These are phyloP conservation scores for Tricholaema leucomelas DNA, from an alignment of 2,113 vertebrate species.

Conservation along the genomic window DNA sequence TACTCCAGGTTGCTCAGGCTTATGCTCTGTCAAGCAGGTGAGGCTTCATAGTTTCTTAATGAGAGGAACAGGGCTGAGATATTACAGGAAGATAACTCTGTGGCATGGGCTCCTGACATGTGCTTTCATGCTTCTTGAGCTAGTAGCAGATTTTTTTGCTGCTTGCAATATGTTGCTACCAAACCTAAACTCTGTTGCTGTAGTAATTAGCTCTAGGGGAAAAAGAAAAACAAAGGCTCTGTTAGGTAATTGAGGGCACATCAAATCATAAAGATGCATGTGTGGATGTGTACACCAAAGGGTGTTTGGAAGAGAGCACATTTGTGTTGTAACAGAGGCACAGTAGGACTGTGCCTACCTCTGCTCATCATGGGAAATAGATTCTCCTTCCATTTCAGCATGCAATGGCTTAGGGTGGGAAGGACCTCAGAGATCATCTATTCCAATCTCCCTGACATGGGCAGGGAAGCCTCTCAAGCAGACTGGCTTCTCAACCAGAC, in stretches of 20 bases:
- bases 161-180: not conserved
- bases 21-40: not conserved
- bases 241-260: conserved; percentile 9
- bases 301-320: not conserved
- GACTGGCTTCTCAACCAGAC: no score
- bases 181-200: conserved; percentile 36
- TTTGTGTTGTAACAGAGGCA: not conserved
- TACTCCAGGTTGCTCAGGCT: not conserved
- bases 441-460: no score
- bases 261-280: not conserved
- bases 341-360: not conserved
- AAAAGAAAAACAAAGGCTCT: not conserved
- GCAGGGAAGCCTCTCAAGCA: no score
- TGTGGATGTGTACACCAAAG: not conserved
- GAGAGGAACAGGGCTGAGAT: not conserved
- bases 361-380: not conserved
- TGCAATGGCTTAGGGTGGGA: not conserved
- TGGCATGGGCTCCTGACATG: not conserved
- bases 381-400: not conserved
- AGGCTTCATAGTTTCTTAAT: not conserved
- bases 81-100: not conserved
- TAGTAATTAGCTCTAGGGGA: conserved; percentile 31
- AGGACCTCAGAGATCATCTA: no score
- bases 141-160: not conserved
- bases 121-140: not conserved